Evolutionary conservation across 2,797 vertebrate genomes (phyloP).

Genomic region (Etheostoma perlongum): DNA sequence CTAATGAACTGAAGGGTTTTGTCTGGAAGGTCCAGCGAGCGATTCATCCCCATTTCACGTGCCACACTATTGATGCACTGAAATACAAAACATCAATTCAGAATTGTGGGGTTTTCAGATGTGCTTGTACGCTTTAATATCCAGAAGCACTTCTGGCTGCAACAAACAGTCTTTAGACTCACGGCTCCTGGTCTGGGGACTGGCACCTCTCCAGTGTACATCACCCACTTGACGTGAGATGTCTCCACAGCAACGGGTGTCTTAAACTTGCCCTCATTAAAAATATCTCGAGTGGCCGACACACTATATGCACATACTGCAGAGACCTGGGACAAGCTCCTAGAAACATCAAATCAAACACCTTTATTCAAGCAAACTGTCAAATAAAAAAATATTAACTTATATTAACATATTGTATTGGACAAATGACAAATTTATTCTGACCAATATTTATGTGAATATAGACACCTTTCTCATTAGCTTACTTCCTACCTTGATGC

Average conservation of each 20-base stretch:
- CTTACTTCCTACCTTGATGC: background rate
- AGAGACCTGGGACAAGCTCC: constrained; percentile 80
- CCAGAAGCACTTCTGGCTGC: background rate
- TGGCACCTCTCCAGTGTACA: constrained; percentile 82
- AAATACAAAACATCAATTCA: constrained; percentile 5
- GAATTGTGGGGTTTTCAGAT: background rate
- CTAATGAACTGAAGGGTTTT: constrained; percentile 85
- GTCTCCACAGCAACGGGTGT: constrained; percentile 79
- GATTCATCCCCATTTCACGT: constrained; percentile 70
- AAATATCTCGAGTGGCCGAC: constrained; percentile 75
- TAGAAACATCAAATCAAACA: constrained; percentile 50
- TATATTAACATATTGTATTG: background rate
- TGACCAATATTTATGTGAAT: background rate
- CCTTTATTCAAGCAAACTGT: background rate
- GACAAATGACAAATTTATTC: too few species aligned
- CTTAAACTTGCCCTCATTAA: constrained; percentile 86
- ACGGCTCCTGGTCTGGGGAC: constrained; percentile 86
- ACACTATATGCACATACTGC: constrained; percentile 80
- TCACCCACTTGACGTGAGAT: constrained; percentile 83
- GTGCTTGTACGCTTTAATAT: background rate
- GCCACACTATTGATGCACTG: constrained; percentile 81
- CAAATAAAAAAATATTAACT: background rate
- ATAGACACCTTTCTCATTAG: background rate
- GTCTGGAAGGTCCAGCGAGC: constrained; percentile 83
- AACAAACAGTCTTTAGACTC: constrained; percentile 58